Evolutionary conservation across 53 echinoderm and acorn worm genomes (phyloP).

Genomic region (Stichopus horrens): DNA sequence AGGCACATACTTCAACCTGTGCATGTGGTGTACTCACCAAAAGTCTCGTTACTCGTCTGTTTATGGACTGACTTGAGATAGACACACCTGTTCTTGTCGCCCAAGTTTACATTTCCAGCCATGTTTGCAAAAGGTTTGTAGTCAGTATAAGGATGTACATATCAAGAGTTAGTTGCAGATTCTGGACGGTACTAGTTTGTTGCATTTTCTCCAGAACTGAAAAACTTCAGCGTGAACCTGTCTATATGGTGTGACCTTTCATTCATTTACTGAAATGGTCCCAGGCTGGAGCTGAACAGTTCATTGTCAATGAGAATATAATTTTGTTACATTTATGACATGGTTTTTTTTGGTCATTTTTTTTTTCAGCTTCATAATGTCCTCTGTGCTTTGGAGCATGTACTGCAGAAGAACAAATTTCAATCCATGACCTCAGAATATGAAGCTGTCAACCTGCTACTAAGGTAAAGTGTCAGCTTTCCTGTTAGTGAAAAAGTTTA

Average conservation of each 20-base stretch:
- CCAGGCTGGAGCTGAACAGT: background rate
- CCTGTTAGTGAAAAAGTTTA: background rate
- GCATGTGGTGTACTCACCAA: no score
- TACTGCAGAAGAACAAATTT: constrained; percentile 68
- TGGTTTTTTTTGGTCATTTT: constrained; percentile 2
- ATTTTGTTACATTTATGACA: background rate
- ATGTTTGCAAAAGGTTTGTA: no score
- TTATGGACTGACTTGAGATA: no score
- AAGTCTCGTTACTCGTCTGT: no score
- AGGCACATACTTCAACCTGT: no score
- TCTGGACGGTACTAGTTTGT: no score
- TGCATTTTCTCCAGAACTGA: background rate
- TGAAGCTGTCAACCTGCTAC: constrained; percentile 83
- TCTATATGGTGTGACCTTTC: background rate
- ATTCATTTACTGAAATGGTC: background rate
- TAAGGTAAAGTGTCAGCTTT: constrained; percentile 54
- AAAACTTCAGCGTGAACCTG: background rate
- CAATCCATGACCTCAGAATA: constrained; percentile 92
- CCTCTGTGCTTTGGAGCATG: constrained; percentile 88
- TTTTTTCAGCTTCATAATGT: constrained; percentile 70
- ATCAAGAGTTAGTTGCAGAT: no score
- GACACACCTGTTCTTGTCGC: no score
- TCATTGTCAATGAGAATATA: background rate
- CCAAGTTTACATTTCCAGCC: no score
- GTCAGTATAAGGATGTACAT: no score